Evolutionary conservation across 2,888 invertebrate species (phyloP), one percentile per base, ranked within the genome.

Genomic region (Eulithis testata): DNA sequence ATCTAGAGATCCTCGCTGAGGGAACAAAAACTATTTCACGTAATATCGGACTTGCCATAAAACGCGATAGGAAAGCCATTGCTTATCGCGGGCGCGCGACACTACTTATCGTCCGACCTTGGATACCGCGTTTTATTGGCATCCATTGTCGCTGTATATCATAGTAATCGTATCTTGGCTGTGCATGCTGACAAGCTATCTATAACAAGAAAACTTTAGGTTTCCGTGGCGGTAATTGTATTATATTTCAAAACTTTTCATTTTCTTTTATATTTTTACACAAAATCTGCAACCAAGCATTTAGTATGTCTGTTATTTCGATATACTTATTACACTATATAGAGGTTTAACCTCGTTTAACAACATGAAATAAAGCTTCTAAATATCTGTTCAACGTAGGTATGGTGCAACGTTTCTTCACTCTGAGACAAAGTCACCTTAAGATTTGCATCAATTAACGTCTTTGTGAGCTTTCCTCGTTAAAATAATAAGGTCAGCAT

Each of bases 11-110:
- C 76, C 70, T 76, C 74, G 75, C 74, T 72, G 70, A 77, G 78
- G 78, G 80, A 81, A 80, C 82, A 84, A 84, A 84, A 85, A 84
- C 83, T 83, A 85, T 85, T 82, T 77, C 83, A 77, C 78, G 78
- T 84, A 84, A 85, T 83, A 83, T 80, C 77, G 77, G 80, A 83
- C 78, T 82, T 78, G 81, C 80, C 76, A 82, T 85, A 84, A 85
- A 85, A 82, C 70, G 78, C 82, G 85, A 85, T 85, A 85, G 84
- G 81, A 83, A 82, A 80, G 74, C 77, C 79, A 80, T 83, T 83
- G 83, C 81, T 81, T 84, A 82, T 85, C 84, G 79, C 72, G 77
- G 75, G 68, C 73, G 68, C 72, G 68, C 72, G 70, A 76, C 77
- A 79, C 76, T 71, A 73, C 65, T 71, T 78, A 75, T 73, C 75